Evolutionary conservation across 2,888 invertebrate genomes (phyloP), one percentile per base, ranked within the genome.

Genomic region (Cryptophagus acutangulus): DNA sequence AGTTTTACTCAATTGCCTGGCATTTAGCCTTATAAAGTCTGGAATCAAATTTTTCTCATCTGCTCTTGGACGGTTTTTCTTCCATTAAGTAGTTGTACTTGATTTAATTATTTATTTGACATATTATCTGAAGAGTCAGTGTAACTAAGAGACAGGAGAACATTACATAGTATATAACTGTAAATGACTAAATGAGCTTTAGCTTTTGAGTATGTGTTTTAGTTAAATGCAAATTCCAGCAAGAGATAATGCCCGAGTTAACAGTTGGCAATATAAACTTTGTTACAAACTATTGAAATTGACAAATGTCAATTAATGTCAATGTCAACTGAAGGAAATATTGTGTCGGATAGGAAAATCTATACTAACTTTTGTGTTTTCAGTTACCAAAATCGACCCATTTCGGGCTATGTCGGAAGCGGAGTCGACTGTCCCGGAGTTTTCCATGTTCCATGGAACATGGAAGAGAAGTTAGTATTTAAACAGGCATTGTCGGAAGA

Each of bases 301-400:
- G 31, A 31, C 31, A 31, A 31, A 31, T 31, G 31, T 31, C 31
- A 31, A 31, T 31, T 31, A 31, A 31, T 31, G 31, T 31, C 16
- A 31, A 31, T 31, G 31, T 31, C 31, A 31, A 31, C 31, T 31
- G 16, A 31, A 31, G 31, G 31, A 31, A 31, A 15, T 13, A 31
- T 31, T 31, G 31, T 31, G 31, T 31, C 31, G 15, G 31, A 31
- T 31, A 14, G 31, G 31, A 31, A 31, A 31, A 31, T 31, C 31
- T 31, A 31, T 31, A 31, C 31, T 31, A 31, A 16, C 31, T 31
- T 31, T 31, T 31, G 15, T 31, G 31, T 31, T 31, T 31, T 31
- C 31, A n/a, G 16, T 14, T 31, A 16, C 13, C 31, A 14, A 31
- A 31, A 16, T 31, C 31, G 31, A 31, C 15, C 13, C 3, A 15